Evolutionary conservation across 2,888 invertebrate species (phyloP).

Genomic region (Drosophila crucigera): DNA sequence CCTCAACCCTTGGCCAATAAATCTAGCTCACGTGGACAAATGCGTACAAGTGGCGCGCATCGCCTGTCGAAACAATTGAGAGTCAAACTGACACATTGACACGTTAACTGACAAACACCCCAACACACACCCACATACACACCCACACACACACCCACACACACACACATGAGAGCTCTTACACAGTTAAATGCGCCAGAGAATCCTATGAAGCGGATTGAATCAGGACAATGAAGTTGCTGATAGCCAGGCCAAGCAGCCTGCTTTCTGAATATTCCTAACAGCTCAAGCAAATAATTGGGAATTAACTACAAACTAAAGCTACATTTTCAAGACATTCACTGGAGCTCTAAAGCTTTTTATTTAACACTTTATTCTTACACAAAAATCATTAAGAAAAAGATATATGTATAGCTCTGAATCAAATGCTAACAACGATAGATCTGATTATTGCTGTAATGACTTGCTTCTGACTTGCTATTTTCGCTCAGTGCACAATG

Average conservation of each 20-base stretch:
- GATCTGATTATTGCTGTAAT: background rate
- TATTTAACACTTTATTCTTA: too few relatives aligned
- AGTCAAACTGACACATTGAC: constrained; percentile 75
- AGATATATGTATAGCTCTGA: background rate
- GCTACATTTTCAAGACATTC: background rate
- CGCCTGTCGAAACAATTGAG: constrained; percentile 67
- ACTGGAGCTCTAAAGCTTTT: background rate
- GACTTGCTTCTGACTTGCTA: background rate
- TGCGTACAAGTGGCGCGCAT: constrained; percentile 52
- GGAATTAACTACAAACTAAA: background rate
- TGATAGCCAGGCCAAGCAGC: background rate
- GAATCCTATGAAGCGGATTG: background rate
- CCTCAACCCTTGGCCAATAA: constrained; percentile 48
- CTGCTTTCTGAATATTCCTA: background rate
- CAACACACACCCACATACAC: background rate
- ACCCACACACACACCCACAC: background rate
- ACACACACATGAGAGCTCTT: constrained; percentile 1
- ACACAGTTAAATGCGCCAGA: constrained; percentile 24
- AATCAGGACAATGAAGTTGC: background rate
- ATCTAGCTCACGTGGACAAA: constrained; percentile 64
- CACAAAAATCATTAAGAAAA: background rate
- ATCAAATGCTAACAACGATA: background rate
- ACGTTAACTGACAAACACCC: constrained; percentile 65
- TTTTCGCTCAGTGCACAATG: constrained; percentile 38
- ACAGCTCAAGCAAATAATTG: background rate